Conservation (phyloP, 2,113 vertebrate species). For the Hirundichthys speculiger region DNA sequence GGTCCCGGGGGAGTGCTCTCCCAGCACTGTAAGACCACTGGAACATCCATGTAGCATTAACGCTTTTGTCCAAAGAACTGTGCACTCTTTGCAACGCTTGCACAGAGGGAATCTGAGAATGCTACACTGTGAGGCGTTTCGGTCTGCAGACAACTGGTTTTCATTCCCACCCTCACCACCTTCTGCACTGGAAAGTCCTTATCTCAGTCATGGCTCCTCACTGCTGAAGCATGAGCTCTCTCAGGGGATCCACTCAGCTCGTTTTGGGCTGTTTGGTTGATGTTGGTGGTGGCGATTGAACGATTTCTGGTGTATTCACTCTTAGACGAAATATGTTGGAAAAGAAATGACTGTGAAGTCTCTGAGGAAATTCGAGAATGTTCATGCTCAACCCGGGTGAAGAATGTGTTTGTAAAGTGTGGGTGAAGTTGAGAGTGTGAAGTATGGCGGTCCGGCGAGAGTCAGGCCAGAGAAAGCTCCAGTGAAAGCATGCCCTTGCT, state of each 20-base stretch:
- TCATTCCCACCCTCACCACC: conserved; percentile 32
- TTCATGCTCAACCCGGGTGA: conserved; percentile 47
- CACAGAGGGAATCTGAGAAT: conserved; percentile 21
- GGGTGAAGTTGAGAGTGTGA: conserved; percentile 58
- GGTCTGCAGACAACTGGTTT: conserved; percentile 42
- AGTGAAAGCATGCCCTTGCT: conserved; percentile 96
- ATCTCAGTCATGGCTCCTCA: conserved; percentile 60
- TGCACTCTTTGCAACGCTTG: conserved; percentile 23
- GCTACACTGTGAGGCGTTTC: conserved; percentile 31
- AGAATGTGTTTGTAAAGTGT: conserved; percentile 49
- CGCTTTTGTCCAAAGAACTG: conserved; percentile 28
- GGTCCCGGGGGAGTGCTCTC: conserved; percentile 49
- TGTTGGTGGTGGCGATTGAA: conserved; percentile 50
- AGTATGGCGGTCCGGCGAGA: conserved; percentile 50
- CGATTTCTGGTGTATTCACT: conserved; percentile 57
- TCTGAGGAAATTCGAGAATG: conserved; percentile 30
- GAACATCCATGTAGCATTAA: conserved; percentile 43
- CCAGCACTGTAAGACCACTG: conserved; percentile 30
- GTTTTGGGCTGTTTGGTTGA: conserved; percentile 42
- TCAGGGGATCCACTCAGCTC: conserved; percentile 46
- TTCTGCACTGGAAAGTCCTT: conserved; percentile 45
- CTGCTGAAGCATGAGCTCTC: conserved; percentile 54
- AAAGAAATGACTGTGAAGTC: conserved; percentile 40
- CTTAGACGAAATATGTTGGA: conserved; percentile 40
- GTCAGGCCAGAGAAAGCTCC: conserved; percentile 74